Conservation (phyloP, 2,113 vertebrate genomes). For the Planiliza haematocheilus region DNA sequence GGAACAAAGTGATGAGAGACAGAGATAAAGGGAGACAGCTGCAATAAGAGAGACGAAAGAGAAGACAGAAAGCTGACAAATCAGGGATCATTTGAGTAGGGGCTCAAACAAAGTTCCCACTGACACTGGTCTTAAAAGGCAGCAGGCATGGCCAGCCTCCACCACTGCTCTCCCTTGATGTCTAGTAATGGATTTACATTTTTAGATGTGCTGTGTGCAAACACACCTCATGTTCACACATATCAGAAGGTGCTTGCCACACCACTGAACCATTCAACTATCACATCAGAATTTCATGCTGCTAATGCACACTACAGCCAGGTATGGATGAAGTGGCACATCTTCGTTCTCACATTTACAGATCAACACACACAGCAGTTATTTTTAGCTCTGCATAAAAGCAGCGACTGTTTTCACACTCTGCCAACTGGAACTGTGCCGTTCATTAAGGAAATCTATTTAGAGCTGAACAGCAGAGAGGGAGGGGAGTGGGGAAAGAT, state of each 20-base stretch:
- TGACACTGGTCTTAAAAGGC: conserved; percentile 6
- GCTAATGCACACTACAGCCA: conserved; percentile 39
- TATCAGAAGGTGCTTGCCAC: conserved; percentile 7
- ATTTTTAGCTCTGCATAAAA: conserved; percentile 78
- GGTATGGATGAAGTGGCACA: conserved; percentile 53
- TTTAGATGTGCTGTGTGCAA: conserved; percentile 23
- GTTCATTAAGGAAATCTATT: conserved; percentile 81
- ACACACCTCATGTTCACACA: conserved; percentile 13
- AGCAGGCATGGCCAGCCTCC: conserved; percentile 6
- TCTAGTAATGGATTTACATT: conserved; percentile 46
- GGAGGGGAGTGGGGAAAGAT: conserved; percentile 50
- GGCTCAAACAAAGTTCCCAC: conserved; percentile 8
- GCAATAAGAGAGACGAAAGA: conserved; percentile 39
- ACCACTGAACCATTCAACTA: conserved; percentile 2
- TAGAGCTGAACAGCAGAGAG: conserved; percentile 49
- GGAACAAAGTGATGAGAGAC: conserved; percentile 34
- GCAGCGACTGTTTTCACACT: conserved; percentile 74
- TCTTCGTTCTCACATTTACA: conserved; percentile 56
- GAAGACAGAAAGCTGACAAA: conserved; percentile 13
- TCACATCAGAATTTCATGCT: conserved; percentile 46
- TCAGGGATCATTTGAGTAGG: conserved; percentile 17
- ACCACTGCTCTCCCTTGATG: conserved; percentile 5
- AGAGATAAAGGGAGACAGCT: conserved; percentile 15
- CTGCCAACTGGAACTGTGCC: conserved; percentile 71
- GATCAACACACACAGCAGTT: conserved; percentile 65